Evolutionary conservation across 2,888 invertebrate genomes (phyloP), one percentile per base, ranked within the genome.

Genomic region (Pollenia amentaria): DNA sequence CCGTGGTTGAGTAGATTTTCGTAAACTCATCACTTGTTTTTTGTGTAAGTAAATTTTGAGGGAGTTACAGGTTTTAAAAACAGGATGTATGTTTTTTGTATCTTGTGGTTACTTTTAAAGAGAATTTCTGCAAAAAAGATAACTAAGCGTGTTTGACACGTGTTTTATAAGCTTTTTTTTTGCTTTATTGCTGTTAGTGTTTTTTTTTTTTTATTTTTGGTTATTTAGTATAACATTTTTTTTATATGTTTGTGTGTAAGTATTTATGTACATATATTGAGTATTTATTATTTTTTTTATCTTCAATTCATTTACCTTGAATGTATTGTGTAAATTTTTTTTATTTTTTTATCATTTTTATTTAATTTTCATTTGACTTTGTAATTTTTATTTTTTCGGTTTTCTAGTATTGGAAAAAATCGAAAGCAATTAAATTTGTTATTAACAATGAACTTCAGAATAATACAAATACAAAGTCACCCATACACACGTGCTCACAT

Each of bases 351-450:
- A 38, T 62, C 42, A 29, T 57, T 75, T n/a, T 57, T 78, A 42
- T 12, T 62, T 70, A 11, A 18, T 46, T 72, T 10, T 72, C 29
- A 29, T 62, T 79, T n/a, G 14, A 55, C 16, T 64, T 67, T 69
- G 11, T 57, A 48, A 60, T 69, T 48, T 3, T 21, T 42, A 67
- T 83, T 44, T 81, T 60, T 57, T 79, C 9, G 21, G 75, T 57
- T 12, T 69, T 84, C 12, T 79, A 70, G 14, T 75, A 80, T 76
- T 72, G 76, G 76, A 38, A 69, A 81, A 87, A 88, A 89, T 88
- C 85, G 88, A 89, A 89, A 89, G 89, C 90, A 90, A 91, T 91
- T 92, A 91, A 92, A 91, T 91, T 90, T 91, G 90, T 90, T 90
- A 92, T 91, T 91, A 91, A 89, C 89, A 89, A 88, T 89, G 89